These are phyloP conservation scores for Fulmarus glacialis DNA, from an alignment of 2,113 vertebrate genomes.

Conservation along the genomic window DNA sequence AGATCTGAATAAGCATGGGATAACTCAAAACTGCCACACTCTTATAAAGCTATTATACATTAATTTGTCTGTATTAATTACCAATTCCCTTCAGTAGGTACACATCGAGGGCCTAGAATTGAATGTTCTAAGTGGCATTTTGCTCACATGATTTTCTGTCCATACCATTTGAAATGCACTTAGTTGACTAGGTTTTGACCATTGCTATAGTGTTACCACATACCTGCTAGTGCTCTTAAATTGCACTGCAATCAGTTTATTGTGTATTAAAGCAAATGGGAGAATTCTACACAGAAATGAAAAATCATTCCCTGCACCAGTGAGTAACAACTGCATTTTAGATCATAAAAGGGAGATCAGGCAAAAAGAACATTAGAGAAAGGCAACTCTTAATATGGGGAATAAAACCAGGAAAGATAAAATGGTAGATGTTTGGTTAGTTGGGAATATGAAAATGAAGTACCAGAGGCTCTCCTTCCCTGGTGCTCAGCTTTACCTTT, in stretches of 20 bases:
- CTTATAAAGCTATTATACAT: not conserved
- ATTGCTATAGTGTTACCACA: not conserved
- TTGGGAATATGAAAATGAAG: not conserved
- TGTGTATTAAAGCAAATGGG: not conserved
- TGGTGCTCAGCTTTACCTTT: not conserved
- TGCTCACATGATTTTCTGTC: not conserved
- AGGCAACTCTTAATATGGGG: not conserved
- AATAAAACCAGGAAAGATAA: not conserved
- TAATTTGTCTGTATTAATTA: not conserved
- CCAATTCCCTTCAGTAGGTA: not conserved
- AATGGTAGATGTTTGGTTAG: not conserved
- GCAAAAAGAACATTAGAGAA: not conserved
- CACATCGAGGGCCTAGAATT: not conserved
- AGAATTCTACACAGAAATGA: not conserved
- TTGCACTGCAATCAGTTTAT: not conserved
- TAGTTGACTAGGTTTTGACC: not conserved
- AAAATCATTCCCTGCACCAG: not conserved
- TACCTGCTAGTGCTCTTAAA: not conserved
- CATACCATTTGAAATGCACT: not conserved
- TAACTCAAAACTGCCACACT: slow-evolving; percentile 12
- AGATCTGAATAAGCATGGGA: slow-evolving; percentile 41
- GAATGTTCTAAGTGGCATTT: not conserved
- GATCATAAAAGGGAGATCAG: not conserved
- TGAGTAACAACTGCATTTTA: not conserved
- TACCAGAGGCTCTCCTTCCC: not conserved